Evolutionary conservation across 2,797 vertebrate genomes (phyloP).

Genomic region (Chaenodraco wilsoni): DNA sequence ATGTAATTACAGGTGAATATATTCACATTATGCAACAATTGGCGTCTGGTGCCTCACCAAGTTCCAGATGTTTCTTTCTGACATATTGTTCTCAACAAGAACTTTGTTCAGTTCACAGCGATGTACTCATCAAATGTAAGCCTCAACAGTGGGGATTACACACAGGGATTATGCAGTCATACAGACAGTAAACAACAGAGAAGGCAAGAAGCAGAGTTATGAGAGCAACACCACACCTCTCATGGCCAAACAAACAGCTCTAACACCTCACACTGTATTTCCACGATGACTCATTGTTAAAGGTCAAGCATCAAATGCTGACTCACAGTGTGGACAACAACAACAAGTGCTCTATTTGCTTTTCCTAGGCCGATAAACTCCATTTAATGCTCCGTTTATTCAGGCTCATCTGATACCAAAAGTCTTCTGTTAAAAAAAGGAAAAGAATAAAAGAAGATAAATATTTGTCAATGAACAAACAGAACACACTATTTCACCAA

Average conservation of each 20-base stretch:
- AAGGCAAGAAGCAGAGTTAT: constrained; percentile 39
- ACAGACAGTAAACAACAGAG: constrained; percentile 63
- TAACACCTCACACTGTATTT: constrained; percentile 34
- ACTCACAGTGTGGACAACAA: constrained; percentile 51
- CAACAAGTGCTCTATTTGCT: constrained; percentile 37
- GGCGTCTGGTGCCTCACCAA: not conserved
- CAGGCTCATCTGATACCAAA: constrained; percentile 9
- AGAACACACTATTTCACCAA: not conserved
- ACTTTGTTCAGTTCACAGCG: constrained; percentile 38
- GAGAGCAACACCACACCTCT: constrained; percentile 41
- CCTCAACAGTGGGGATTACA: constrained; percentile 63
- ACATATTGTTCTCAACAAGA: constrained; percentile 17
- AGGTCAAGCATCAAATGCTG: constrained; percentile 52
- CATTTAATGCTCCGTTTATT: constrained; percentile 22
- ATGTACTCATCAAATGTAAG: constrained; percentile 59
- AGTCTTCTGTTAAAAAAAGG: not conserved
- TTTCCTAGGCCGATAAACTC: constrained; percentile 27
- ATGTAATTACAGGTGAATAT: constrained; percentile 1
- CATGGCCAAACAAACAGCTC: constrained; percentile 41
- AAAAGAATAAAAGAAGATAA: not conserved
- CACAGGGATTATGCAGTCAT: constrained; percentile 59
- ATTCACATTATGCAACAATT: not conserved
- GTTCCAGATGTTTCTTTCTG: constrained; percentile 16
- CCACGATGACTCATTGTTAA: constrained; percentile 56
- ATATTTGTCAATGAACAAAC: not conserved